Evolutionary conservation across 92 coral and sea anemone genomes (phyloP).

Genomic region (Phenganax stokvisi): DNA sequence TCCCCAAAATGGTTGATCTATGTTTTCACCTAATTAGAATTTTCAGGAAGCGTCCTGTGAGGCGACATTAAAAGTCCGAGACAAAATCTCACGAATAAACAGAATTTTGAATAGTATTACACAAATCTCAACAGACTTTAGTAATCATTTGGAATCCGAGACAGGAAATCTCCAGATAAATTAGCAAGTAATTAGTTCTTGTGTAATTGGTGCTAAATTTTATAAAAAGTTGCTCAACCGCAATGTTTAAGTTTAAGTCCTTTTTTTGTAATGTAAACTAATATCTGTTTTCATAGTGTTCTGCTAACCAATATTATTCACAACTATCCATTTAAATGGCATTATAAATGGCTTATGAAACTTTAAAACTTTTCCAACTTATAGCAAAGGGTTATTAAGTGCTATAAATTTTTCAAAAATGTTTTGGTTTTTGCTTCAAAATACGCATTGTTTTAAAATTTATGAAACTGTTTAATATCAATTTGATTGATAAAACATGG

Average conservation of each 20-base stretch:
- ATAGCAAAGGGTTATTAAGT: too few relatives aligned
- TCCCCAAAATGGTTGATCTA: not conserved
- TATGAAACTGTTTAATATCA: too few relatives aligned
- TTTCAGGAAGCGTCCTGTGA: not conserved
- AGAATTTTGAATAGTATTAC: not conserved
- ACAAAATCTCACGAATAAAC: constrained; percentile 19
- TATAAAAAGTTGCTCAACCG: not conserved
- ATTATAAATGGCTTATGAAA: too few relatives aligned
- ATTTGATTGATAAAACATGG: too few relatives aligned
- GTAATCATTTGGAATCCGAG: not conserved
- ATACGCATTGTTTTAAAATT: too few relatives aligned
- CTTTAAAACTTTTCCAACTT: too few relatives aligned
- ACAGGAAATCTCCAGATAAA: not conserved
- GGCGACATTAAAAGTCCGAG: not conserved
- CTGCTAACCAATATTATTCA: too few relatives aligned
- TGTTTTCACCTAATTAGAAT: too few relatives aligned
- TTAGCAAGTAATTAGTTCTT: not conserved
- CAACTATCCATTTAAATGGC: too few relatives aligned
- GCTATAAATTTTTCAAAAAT: too few relatives aligned
- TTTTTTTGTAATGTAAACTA: not conserved
- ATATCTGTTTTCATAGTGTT: not conserved
- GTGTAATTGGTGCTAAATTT: not conserved
- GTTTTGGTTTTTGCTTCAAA: too few relatives aligned
- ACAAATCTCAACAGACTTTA: not conserved
- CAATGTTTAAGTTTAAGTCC: not conserved